phyloP scores from a whole-genome alignment of 1,140 invertebrate genomes.

The Triops cancriformis region DNA sequence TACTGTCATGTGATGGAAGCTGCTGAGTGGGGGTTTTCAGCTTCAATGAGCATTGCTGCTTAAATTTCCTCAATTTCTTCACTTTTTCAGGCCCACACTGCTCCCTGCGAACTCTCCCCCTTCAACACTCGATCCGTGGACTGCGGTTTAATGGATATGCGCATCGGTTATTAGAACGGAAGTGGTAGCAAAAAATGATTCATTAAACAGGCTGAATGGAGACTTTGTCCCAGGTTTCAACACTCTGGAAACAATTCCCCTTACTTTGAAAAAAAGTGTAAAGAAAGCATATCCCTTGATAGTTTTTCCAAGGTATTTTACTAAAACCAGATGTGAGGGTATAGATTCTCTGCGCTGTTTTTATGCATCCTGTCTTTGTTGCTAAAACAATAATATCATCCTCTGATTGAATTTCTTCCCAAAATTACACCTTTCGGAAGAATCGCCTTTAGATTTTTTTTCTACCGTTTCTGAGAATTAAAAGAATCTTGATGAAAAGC shows the following conservation, averaged over 20 bases:
- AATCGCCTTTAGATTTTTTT: no score
- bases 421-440: background rate
- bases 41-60: background rate
- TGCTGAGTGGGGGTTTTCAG: background rate
- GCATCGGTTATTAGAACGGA: slow-evolving; percentile 13
- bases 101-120: background rate
- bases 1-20: background rate
- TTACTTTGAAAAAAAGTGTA: background rate
- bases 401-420: background rate
- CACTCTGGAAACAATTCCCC: background rate
- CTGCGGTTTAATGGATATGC: slow-evolving; percentile 5
- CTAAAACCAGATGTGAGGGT: background rate
- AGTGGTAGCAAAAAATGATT: slow-evolving; percentile 14
- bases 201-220: slow-evolving; percentile 13
- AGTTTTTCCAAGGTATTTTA: background rate
- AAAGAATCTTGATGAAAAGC: no score
- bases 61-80: background rate
- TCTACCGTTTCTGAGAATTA: no score
- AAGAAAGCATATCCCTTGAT: background rate
- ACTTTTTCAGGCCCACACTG: background rate
- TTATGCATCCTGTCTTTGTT: slow-evolving; percentile 10
- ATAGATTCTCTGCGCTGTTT: slow-evolving; percentile 13
- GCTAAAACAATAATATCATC: background rate
- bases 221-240: background rate
- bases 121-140: background rate